Evolutionary conservation across 2,113 vertebrate species (phyloP).

Genomic region (Sceloporus tristichus): DNA sequence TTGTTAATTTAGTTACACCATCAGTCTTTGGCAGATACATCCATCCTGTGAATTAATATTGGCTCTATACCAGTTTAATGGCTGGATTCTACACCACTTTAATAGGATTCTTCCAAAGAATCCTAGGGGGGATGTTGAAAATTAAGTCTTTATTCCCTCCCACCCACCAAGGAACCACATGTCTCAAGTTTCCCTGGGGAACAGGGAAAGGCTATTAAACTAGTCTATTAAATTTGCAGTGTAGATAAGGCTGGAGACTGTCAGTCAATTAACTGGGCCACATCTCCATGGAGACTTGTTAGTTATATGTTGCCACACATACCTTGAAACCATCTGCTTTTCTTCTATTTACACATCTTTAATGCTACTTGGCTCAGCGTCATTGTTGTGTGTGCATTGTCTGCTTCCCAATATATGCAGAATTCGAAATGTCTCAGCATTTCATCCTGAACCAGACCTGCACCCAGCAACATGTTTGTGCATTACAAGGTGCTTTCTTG

Average conservation of each 20-base stretch:
- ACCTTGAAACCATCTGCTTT: background rate
- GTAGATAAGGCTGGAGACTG: background rate
- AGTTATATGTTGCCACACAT: background rate
- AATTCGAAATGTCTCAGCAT: constrained; percentile 50
- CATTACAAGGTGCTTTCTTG: constrained; percentile 41
- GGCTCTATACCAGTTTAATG: background rate
- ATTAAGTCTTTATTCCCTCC: background rate
- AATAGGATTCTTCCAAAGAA: background rate
- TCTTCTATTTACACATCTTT: constrained; percentile 49
- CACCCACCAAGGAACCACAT: background rate
- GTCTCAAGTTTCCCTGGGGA: background rate
- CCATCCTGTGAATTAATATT: background rate
- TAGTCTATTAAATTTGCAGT: background rate
- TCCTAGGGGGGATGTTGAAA: background rate
- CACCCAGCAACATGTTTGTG: constrained; percentile 48
- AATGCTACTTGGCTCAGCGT: constrained; percentile 6
- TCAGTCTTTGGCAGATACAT: too few species aligned
- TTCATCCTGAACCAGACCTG: constrained; percentile 39
- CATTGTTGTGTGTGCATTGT: constrained; percentile 7
- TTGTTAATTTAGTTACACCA: too few species aligned
- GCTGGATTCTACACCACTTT: background rate
- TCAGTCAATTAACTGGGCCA: constrained; percentile 11
- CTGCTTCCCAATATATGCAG: background rate
- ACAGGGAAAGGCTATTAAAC: background rate
- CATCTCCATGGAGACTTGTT: constrained; percentile 23